Percentiles rank a stretch among this genome's conserved stretches.
phyloP scores from a whole-genome alignment of 2,797 vertebrate species.

The Pyrocephalus nanus region DNA sequence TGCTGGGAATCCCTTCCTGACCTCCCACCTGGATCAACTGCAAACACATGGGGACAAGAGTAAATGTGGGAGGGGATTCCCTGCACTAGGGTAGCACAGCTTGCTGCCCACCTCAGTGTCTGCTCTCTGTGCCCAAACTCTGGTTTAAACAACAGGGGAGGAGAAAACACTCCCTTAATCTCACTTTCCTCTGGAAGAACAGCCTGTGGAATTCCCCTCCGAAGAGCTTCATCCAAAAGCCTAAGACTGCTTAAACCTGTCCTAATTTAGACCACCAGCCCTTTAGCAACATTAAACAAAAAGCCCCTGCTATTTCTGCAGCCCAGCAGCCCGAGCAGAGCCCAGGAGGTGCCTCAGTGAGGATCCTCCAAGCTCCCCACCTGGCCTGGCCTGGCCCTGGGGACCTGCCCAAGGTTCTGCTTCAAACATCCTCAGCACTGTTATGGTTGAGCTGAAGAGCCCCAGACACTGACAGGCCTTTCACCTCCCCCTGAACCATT shows the following conservation, averaged over 20 bases:
- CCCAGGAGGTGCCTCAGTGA: background rate
- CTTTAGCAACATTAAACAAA: background rate
- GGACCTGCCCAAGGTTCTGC: background rate
- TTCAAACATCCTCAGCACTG: background rate
- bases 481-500: background rate
- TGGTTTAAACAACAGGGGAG: background rate
- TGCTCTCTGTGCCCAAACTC: background rate
- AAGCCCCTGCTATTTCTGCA: background rate
- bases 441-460: background rate
- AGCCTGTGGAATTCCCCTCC: background rate
- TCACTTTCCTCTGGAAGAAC: background rate
- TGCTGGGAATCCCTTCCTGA: background rate
- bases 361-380: background rate
- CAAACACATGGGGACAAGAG: rapidly evolving
- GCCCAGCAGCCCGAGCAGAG: background rate
- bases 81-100: background rate
- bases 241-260: background rate
- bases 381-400: too few relatives aligned
- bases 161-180: background rate
- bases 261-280: background rate
- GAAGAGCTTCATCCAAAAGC: background rate
- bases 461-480: background rate
- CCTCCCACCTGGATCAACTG: background rate
- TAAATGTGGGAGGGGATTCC: background rate
- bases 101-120: background rate